Base-by-base conservation (phyloP, 2,113 vertebrate species). In the Nycticebus coucang region DNA sequence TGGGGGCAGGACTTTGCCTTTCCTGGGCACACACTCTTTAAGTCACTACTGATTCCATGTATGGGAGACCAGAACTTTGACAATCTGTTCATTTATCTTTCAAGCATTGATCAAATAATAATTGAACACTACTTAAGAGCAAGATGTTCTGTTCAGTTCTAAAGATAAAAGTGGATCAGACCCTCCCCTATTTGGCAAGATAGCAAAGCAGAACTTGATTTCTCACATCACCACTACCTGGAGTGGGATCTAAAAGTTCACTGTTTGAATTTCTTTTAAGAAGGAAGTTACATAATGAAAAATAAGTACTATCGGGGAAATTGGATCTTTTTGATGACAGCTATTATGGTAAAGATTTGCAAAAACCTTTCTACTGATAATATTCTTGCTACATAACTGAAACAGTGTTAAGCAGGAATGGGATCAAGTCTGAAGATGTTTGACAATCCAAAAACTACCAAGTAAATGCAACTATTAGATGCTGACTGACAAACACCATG, bases 211-310 rank as follows among this genome's bases (percentile, higher is more conserved):
- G 98, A 98, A 99, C 75, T 97, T 99, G 75, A 99, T 99, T 81
- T 99, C 98, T 55, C 98, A 93, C 95, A 99, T 99, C 97, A 98
- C 98, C 98, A 99, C 95, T 99, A 99, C 98, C 98, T 99, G 97
- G 98, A 99, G 96, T 98, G 98, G 59, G 98, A 99, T 95, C 92
- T 99, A 87, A 98, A 81, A 17, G 99, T 99, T 98, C 99, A 3
- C 96, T 99, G 35, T 97, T 99, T 95, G 99, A 99, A 97, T 99
- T 99, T 93, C 98, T 99, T 28, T 99, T 99, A 13, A 98, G 99
- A 7, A 99, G 99, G 98, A 82, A 75, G 17, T 83, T 35, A 75
- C 2, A 79, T 17, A 74, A 26, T 55, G 57, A 66, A 84, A 90
- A 57, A 24, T n/a, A 62, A 78, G 6, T 53, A 84, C 57, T 50